phyloP scores from a whole-genome alignment of 2,113 vertebrate genomes.

The Manacus vitellinus region DNA sequence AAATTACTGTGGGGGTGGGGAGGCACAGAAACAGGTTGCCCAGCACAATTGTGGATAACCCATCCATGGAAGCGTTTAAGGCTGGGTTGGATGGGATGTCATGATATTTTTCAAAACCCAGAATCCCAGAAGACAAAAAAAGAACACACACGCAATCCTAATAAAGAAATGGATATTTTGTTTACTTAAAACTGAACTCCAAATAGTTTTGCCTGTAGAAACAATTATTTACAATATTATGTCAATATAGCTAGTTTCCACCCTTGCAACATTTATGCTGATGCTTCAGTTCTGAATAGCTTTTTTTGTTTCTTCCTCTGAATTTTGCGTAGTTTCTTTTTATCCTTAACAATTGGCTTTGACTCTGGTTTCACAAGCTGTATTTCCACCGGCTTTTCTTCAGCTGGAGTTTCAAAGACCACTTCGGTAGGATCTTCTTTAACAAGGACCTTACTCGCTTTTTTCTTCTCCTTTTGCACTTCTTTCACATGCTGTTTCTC shows the following conservation, averaged over 20 bases:
- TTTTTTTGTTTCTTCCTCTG: conserved; percentile 81
- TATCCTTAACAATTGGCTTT: conserved; percentile 79
- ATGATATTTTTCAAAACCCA: neutral
- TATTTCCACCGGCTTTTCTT: conserved; percentile 81
- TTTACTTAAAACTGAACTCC: conserved; percentile 22
- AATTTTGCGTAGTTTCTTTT: conserved; percentile 84
- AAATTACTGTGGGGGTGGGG: too few relatives aligned
- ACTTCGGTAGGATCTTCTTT: conserved; percentile 84
- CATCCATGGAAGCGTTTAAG: neutral
- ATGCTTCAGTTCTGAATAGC: conserved; percentile 45
- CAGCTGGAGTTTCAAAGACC: conserved; percentile 86
- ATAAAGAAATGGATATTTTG: neutral
- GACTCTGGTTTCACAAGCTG: conserved; percentile 78
- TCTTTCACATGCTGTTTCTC: conserved; percentile 93
- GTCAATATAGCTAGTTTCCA: neutral
- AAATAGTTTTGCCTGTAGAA: neutral
- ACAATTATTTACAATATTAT: conserved; percentile 48
- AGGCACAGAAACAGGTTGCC: neutral
- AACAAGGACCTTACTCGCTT: conserved; percentile 74
- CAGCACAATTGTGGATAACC: neutral
- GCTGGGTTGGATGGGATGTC: neutral
- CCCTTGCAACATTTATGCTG: conserved; percentile 11
- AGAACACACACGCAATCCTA: neutral
- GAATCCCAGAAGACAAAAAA: neutral
- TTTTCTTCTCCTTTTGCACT: conserved; percentile 81